These are phyloP conservation scores for Volucella inflata DNA, from an alignment of 2,888 invertebrate genomes.

Conservation along the genomic window DNA sequence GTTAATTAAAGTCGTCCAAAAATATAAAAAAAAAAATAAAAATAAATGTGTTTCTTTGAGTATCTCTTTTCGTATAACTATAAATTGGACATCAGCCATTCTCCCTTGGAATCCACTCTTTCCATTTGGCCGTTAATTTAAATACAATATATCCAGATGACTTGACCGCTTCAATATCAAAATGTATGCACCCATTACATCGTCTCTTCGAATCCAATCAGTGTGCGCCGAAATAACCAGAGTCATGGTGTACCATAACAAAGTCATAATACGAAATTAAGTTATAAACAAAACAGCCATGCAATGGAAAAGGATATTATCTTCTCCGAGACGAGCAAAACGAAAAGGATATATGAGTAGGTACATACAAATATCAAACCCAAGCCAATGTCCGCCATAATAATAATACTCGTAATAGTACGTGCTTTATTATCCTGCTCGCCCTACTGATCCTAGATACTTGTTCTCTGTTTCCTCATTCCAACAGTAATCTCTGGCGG, in stretches of 20 bases:
- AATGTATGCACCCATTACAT: slow-evolving; percentile 24
- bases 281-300: slow-evolving; percentile 37
- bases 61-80: too few species aligned
- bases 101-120: not conserved
- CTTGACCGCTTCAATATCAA: slow-evolving; percentile 11
- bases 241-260: slow-evolving; percentile 38
- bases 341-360: not conserved
- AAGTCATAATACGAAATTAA: slow-evolving; percentile 57
- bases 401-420: slow-evolving; percentile 56
- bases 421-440: slow-evolving; percentile 47
- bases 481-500: not conserved
- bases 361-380: slow-evolving; percentile 19
- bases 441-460: not conserved
- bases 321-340: slow-evolving; percentile 19
- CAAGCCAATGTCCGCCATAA: not conserved
- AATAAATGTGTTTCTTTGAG: too few species aligned
- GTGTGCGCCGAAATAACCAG: slow-evolving; percentile 28
- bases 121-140: slow-evolving; percentile 48
- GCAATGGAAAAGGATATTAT: slow-evolving; percentile 18
- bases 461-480: not conserved
- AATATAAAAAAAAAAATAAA: too few species aligned
- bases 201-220: slow-evolving; percentile 41
- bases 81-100: too few species aligned
- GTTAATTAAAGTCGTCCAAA: too few species aligned
- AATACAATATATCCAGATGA: slow-evolving; percentile 39